Evolutionary conservation across 2,113 vertebrate genomes (phyloP).

Genomic region (Pongo pygmaeus): DNA sequence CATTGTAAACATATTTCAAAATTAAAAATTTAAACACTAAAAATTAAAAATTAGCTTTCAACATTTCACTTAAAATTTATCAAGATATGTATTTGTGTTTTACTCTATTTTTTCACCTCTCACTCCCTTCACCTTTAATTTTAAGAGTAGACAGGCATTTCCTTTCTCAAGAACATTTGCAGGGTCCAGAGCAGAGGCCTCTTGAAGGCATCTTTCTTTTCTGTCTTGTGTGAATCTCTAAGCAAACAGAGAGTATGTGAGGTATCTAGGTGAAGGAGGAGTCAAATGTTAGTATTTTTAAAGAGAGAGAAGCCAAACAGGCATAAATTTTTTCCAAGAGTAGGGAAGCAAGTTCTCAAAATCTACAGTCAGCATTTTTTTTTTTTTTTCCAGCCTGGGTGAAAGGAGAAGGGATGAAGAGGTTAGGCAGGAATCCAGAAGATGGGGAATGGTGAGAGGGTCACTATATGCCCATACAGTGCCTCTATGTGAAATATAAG

Average conservation of each 20-base stretch:
- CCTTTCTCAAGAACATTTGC: background rate
- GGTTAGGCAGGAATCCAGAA: background rate
- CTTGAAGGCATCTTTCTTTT: background rate
- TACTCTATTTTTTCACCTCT: background rate
- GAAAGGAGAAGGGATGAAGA: background rate
- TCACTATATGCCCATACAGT: background rate
- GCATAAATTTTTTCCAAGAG: background rate
- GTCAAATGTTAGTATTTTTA: background rate
- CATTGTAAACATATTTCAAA: background rate
- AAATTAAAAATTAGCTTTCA: conserved; percentile 17
- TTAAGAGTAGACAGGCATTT: background rate
- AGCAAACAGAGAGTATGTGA: background rate
- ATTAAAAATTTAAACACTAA: background rate
- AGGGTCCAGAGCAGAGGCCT: background rate
- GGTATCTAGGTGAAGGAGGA: background rate
- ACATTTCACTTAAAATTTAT: background rate
- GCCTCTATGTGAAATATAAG: background rate
- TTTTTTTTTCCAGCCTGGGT: background rate
- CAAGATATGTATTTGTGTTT: background rate
- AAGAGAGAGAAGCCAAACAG: background rate
- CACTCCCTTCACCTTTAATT: background rate
- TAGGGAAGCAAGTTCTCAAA: background rate
- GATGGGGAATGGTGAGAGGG: background rate
- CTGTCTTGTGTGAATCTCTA: background rate
- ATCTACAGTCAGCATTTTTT: background rate